Percentiles rank a stretch among this genome's conserved stretches.
Conservation (phyloP, 1,140 invertebrate genomes). For the Drosophila mojavensis region DNA sequence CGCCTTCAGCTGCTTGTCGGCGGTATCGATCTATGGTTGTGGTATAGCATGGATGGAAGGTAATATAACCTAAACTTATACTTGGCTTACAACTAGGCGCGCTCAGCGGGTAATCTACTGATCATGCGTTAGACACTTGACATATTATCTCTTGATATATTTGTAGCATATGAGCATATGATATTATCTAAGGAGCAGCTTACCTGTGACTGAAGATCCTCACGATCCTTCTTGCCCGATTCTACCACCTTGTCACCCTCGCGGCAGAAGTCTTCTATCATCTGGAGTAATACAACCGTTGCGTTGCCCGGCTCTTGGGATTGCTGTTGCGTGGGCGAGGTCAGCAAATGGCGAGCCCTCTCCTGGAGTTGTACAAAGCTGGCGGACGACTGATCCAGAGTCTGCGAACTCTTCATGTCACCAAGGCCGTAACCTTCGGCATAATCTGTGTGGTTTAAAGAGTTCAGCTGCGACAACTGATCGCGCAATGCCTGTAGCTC, state of each 20-base stretch:
- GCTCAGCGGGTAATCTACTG: slow-evolving; percentile 30
- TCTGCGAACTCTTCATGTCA: slow-evolving; percentile 57
- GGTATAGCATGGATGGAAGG: slow-evolving; percentile 41
- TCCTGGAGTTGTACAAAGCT: slow-evolving; percentile 84
- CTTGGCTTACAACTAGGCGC: slow-evolving; percentile 45
- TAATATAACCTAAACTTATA: slow-evolving; percentile 29
- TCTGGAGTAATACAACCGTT: slow-evolving; percentile 84
- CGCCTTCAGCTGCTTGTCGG: slow-evolving; percentile 90
- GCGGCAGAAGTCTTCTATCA: slow-evolving; percentile 87
- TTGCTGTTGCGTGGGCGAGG: slow-evolving; percentile 68
- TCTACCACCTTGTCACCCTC: slow-evolving; percentile 88
- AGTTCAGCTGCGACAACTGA: slow-evolving; percentile 84
- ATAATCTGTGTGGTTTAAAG: slow-evolving; percentile 86
- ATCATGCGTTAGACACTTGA: slow-evolving; percentile 67
- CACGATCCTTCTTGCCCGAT: slow-evolving; percentile 87
- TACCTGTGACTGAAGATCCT: slow-evolving; percentile 90
- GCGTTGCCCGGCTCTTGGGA: slow-evolving; percentile 82
- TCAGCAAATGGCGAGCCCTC: slow-evolving; percentile 85
- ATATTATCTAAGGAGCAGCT: slow-evolving; percentile 18
- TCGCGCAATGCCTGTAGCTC: slow-evolving; percentile 86
- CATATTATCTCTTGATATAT: not conserved
- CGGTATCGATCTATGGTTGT: slow-evolving; percentile 88
- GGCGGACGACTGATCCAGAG: slow-evolving; percentile 56
- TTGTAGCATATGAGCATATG: not conserved
- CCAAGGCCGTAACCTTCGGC: slow-evolving; percentile 85